Conservation (phyloP, 2,113 vertebrate genomes). For the Pedetes capensis region DNA sequence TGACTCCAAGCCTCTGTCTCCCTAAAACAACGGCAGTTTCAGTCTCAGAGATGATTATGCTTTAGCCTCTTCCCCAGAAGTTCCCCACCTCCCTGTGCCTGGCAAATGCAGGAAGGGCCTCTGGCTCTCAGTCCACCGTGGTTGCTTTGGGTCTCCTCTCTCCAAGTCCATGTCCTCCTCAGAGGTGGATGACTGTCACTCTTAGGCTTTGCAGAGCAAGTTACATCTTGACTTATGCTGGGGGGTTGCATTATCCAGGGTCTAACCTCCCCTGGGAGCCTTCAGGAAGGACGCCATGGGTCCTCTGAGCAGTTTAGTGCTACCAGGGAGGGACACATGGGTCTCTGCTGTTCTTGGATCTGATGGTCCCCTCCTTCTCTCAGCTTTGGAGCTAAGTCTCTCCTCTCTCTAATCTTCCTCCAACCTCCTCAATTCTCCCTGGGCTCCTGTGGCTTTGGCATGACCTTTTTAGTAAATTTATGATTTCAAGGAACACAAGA, state of each 20-base stretch:
- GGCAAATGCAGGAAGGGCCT: not conserved
- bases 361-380: not conserved
- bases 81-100: not conserved
- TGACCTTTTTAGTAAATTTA: not conserved
- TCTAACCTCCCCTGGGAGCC: not conserved
- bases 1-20: not conserved
- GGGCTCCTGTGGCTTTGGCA: not conserved
- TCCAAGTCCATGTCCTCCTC: not conserved
- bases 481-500: not conserved
- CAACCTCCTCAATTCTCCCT: not conserved
- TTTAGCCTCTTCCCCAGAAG: not conserved
- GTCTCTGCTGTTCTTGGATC: not conserved
- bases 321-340: rapidly evolving
- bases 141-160: not conserved
- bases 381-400: not conserved
- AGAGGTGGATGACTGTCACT: not conserved
- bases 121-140: not conserved
- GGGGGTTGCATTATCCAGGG: rapidly evolving
- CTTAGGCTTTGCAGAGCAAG: not conserved
- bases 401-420: not conserved
- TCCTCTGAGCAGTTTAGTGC: not conserved
- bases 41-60: not conserved
- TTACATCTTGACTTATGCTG: not conserved
- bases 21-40: not conserved
- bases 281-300: not conserved